Conservation (phyloP, 2,113 vertebrate species). For the zebrafish (Danio rerio) region DNA sequence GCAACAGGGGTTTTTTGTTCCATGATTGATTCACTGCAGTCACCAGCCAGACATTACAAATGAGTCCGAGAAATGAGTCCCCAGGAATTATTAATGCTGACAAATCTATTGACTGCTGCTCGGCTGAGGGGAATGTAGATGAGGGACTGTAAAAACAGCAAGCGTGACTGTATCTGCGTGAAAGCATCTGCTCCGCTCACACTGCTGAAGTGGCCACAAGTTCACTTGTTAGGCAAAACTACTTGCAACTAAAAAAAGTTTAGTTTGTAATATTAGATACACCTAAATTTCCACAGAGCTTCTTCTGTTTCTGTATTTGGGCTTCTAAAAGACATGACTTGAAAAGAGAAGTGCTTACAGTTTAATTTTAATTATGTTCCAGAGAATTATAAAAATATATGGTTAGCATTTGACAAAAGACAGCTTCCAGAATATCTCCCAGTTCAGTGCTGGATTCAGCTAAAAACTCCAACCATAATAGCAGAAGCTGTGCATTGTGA, state of each 20-base stretch:
- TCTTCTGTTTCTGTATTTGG: too few relatives aligned
- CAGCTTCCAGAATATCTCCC: too few relatives aligned
- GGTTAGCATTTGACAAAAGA: too few relatives aligned
- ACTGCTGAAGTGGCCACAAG: background rate
- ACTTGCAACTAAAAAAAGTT: background rate
- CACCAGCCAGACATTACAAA: constrained; percentile 63
- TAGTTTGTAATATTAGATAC: background rate
- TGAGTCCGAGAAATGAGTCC: constrained; percentile 54
- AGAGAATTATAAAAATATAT: too few relatives aligned
- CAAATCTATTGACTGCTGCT: constrained; percentile 61
- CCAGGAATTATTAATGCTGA: constrained; percentile 56
- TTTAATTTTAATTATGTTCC: too few relatives aligned
- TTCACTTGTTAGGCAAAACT: background rate
- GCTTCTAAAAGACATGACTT: too few relatives aligned
- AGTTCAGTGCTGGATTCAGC: too few relatives aligned
- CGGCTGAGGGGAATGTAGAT: constrained; percentile 49
- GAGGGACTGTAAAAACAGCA: background rate
- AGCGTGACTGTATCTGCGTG: background rate
- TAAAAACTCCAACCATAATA: too few relatives aligned
- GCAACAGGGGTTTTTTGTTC: constrained; percentile 61
- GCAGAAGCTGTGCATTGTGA: too few relatives aligned
- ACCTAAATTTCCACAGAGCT: too few relatives aligned
- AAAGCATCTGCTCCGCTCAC: background rate
- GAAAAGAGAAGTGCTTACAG: too few relatives aligned
- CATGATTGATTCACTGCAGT: constrained; percentile 61